Conservation (phyloP, 2,888 invertebrate species). For the Leucania comma region DNA sequence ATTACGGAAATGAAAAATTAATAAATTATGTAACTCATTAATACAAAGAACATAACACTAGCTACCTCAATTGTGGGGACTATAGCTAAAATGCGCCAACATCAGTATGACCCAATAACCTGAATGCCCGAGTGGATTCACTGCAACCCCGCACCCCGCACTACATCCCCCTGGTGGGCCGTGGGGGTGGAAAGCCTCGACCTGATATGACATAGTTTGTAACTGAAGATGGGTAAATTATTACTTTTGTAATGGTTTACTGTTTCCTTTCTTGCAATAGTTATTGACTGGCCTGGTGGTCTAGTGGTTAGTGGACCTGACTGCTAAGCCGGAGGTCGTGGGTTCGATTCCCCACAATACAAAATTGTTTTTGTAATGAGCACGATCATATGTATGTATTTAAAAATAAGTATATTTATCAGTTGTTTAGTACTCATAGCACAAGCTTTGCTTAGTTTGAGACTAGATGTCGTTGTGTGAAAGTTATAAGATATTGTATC, state of each 20-base stretch:
- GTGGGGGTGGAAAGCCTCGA: slow-evolving; percentile 34
- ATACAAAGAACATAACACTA: slow-evolving; percentile 14
- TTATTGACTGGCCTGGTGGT: too few relatives aligned
- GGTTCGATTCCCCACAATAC: too few relatives aligned
- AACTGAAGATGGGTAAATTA: slow-evolving; percentile 21
- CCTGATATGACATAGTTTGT: slow-evolving; percentile 53
- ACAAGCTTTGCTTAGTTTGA: too few relatives aligned
- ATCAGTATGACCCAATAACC: slow-evolving; percentile 50
- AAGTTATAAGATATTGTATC: too few relatives aligned
- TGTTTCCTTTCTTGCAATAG: neutral
- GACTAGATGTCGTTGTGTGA: too few relatives aligned
- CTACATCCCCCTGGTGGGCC: neutral
- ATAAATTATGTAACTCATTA: neutral
- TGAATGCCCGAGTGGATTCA: slow-evolving; percentile 53
- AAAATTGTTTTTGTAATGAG: too few relatives aligned
- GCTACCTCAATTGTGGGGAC: neutral
- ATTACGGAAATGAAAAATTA: too few relatives aligned
- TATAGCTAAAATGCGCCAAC: slow-evolving; percentile 50
- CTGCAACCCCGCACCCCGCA: slow-evolving; percentile 52
- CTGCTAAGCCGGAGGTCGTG: too few relatives aligned
- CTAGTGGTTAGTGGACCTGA: too few relatives aligned
- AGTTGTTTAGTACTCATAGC: too few relatives aligned
- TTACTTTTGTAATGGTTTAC: slow-evolving; percentile 13
- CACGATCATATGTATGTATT: too few relatives aligned
- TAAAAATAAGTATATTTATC: too few relatives aligned